Evolutionary conservation across 2,113 vertebrate species (phyloP), one percentile per base, ranked within the genome.

Genomic region (Tupaia tana): DNA sequence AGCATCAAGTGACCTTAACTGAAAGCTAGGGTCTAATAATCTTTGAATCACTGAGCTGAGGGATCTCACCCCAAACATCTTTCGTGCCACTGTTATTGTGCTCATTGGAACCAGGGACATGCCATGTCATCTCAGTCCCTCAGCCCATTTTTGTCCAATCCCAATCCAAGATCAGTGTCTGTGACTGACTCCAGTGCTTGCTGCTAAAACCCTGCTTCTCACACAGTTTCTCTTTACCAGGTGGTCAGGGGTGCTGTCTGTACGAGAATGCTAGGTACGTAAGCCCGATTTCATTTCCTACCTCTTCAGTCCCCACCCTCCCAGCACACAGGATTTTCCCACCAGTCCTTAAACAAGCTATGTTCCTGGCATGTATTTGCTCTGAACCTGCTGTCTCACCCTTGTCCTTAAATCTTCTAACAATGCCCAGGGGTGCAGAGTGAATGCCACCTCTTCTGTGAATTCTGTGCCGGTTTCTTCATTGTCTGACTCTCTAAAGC

Each of bases 161-260:
- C 43, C 56, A 63, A 4, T 13, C n/a, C 56, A 31, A 4, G 31
- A 52, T 25, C 34, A 6, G 0, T 19, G 1, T 4, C 52, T n/a
- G 14, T 15, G 2, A 20, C 0, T 0, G 2, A 58, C 31, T 16
- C 10, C 24, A 4, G 4, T 13, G 19, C 3, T 19, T 31, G n/a
- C 54, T 86, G 4, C 34, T 16, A 43, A 22, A 31, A 13, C 2
- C 4, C 12, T 52, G 22, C 15, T n/a, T 20, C 15, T 66, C 5
- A 25, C 2, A 6, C 0, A 22, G 10, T 25, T 66, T 78, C 66
- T 27, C 14, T 78, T 82, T n/a, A 7, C 10, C 63, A 6, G 0
- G 4, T 24, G 43, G 19, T 3, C 20, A 6, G 29, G 25, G 27
- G 1, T 31, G 8, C 34, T n/a, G 7, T 3, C 25, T 25, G 19